Evolutionary conservation across 2,888 invertebrate genomes (phyloP).

Genomic region (Nebria salina): DNA sequence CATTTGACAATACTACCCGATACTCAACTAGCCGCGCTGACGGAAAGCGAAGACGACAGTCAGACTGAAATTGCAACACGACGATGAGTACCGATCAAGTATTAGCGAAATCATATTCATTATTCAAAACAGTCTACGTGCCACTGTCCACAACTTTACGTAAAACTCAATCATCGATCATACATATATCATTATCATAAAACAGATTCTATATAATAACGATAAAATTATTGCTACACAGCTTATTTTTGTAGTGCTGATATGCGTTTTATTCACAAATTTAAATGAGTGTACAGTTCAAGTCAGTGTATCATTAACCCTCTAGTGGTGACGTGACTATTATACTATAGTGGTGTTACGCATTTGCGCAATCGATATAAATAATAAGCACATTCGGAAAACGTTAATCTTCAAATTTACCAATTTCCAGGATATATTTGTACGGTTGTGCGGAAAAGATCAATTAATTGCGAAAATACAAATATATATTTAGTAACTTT

Average conservation of each 20-base stretch:
- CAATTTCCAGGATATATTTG: no score
- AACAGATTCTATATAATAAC: conserved; percentile 21
- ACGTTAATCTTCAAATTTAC: no score
- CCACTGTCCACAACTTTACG: conserved; percentile 30
- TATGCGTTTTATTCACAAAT: conserved; percentile 17
- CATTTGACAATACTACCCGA: conserved; percentile 81
- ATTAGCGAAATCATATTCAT: conserved; percentile 2
- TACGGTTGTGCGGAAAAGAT: no score
- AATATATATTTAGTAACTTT: background rate
- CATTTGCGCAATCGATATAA: background rate
- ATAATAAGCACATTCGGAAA: no score
- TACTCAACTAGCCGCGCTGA: conserved; percentile 66
- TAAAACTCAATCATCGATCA: conserved; percentile 13
- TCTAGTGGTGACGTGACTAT: background rate
- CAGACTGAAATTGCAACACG: conserved; percentile 57
- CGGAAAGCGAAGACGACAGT: conserved; percentile 71
- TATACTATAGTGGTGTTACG: background rate
- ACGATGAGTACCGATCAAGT: conserved; percentile 52
- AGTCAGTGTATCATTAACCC: conserved; percentile 12
- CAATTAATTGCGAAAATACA: no score
- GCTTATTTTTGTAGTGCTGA: conserved; percentile 42
- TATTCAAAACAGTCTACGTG: conserved; percentile 19
- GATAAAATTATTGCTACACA: conserved; percentile 25
- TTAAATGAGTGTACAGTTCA: conserved; percentile 4
- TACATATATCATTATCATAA: conserved; percentile 20